A percentile compares a stretch with the other conserved stretches of the same genome.
Evolutionary conservation across 2,113 vertebrate genomes (phyloP).

Genomic region (Aegithalos caudatus): DNA sequence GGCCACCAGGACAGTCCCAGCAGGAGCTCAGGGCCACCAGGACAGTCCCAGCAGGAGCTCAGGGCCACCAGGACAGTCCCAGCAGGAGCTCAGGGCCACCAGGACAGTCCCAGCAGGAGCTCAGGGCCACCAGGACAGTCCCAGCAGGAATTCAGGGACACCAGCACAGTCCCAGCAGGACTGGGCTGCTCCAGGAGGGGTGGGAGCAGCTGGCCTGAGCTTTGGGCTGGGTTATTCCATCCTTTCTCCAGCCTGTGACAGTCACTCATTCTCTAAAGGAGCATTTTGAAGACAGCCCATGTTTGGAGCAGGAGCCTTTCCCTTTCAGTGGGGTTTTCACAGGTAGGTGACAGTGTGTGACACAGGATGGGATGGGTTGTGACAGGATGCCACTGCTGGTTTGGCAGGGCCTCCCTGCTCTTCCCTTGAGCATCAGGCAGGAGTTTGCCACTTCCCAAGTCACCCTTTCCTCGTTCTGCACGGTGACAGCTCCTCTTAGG

Average conservation of each 20-base stretch:
- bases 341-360: neutral
- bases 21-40: too few relatives aligned
- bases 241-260: neutral
- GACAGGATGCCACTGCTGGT: conserved; percentile 9
- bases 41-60: too few relatives aligned
- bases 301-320: neutral
- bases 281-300: neutral
- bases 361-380: neutral
- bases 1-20: neutral
- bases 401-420: neutral
- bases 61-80: neutral
- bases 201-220: neutral
- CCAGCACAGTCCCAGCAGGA: neutral
- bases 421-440: neutral
- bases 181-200: neutral
- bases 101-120: too few relatives aligned
- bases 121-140: neutral
- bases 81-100: neutral
- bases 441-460: neutral
- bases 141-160: neutral
- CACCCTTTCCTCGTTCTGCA: neutral
- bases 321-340: neutral
- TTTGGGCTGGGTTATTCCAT: neutral
- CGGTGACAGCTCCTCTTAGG: neutral
- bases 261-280: neutral